These are phyloP conservation scores for Vidua chalybeata DNA, from an alignment of 2,113 vertebrate genomes.

Conservation along the genomic window DNA sequence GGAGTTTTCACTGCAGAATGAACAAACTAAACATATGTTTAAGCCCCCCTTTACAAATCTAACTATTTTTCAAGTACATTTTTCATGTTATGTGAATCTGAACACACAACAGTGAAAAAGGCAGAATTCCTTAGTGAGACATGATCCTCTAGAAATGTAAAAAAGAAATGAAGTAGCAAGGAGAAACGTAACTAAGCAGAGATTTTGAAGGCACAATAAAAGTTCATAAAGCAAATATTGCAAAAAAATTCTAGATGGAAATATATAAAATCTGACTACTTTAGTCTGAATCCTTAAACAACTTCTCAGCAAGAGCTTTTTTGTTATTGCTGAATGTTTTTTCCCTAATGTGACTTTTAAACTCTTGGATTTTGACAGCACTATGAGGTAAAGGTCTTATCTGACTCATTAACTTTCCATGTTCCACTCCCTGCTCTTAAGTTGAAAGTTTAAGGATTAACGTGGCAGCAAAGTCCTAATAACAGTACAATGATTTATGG, in stretches of 20 bases:
- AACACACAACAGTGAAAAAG: not conserved
- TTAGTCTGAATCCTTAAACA: not conserved
- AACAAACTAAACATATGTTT: not conserved
- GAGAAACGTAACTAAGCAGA: not conserved
- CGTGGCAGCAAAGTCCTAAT: not conserved
- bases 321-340: not conserved
- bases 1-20: not conserved
- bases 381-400: slow-evolving; percentile 35
- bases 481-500: slow-evolving; percentile 4
- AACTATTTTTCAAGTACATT: not conserved
- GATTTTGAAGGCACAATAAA: not conserved
- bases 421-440: not conserved
- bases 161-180: not conserved
- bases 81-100: not conserved
- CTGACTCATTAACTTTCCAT: slow-evolving; percentile 22
- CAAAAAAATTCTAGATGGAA: not conserved
- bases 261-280: not conserved
- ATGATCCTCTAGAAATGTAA: not conserved
- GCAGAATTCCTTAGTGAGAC: not conserved
- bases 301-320: not conserved
- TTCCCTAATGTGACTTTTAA: not conserved
- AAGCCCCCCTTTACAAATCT: not conserved
- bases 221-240: not conserved
- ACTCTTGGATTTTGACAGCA: slow-evolving; percentile 3
- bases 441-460: slow-evolving; percentile 8